Conservation (phyloP, 2,888 invertebrate species). For the Torymus texanus region DNA sequence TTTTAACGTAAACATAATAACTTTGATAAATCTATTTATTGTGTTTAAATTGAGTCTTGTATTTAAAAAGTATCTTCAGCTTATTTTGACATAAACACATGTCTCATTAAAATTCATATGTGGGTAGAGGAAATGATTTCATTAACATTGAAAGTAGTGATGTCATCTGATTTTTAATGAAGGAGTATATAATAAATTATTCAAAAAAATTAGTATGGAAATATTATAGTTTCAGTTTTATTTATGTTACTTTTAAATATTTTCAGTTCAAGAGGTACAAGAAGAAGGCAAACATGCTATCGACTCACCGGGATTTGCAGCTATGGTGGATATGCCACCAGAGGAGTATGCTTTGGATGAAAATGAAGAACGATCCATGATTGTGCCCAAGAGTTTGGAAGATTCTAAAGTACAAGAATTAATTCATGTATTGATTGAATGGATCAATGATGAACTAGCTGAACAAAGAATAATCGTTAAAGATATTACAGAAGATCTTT, state of each 20-base stretch:
- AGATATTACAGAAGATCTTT: slow-evolving; percentile 96
- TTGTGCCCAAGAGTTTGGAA: slow-evolving; percentile 91
- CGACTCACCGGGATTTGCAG: slow-evolving; percentile 95
- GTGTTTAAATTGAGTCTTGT: too few species aligned
- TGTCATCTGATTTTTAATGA: too few species aligned
- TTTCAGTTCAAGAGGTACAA: slow-evolving; percentile 93
- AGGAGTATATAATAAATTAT: too few species aligned
- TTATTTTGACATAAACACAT: too few species aligned
- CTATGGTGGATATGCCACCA: slow-evolving; percentile 90
- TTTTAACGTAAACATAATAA: too few species aligned
- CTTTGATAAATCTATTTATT: too few species aligned
- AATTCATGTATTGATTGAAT: slow-evolving; percentile 92
- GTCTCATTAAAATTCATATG: too few species aligned
- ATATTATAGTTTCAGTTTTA: slow-evolving; percentile 36
- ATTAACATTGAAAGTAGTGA: background rate
- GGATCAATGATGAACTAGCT: slow-evolving; percentile 99
- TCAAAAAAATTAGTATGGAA: too few species aligned
- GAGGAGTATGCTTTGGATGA: slow-evolving; percentile 96
- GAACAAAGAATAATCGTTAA: slow-evolving; percentile 97
- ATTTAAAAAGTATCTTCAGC: too few species aligned
- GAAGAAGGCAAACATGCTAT: slow-evolving; percentile 97
- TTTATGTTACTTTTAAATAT: too few species aligned
- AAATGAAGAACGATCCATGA: slow-evolving; percentile 97
- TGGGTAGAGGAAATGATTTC: too few species aligned
- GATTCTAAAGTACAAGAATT: slow-evolving; percentile 91